Evolutionary conservation across 2,797 vertebrate genomes (phyloP).

Genomic region (Thunnus albacares): DNA sequence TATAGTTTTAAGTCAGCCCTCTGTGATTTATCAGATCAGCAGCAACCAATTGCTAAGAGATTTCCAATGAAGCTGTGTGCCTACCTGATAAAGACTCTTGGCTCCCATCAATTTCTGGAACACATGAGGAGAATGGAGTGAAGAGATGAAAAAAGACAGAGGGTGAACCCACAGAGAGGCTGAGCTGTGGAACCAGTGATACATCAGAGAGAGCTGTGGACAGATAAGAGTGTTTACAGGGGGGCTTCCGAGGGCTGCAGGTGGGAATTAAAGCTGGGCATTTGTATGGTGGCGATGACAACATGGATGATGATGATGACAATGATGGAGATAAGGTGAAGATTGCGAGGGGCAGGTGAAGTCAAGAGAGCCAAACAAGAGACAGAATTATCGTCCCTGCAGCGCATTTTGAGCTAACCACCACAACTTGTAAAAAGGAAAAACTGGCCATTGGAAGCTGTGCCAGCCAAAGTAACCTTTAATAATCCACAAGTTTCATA

Average conservation of each 20-base stretch:
- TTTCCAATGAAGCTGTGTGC: neutral
- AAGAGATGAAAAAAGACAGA: conserved; percentile 6
- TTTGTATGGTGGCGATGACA: neutral
- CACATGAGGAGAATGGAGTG: neutral
- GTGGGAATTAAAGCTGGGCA: neutral
- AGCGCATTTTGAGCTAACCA: too few relatives aligned
- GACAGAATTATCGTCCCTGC: too few relatives aligned
- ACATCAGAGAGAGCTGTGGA: conserved; percentile 6
- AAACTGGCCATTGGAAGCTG: too few relatives aligned
- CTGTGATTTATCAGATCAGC: neutral
- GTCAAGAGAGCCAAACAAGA: too few relatives aligned
- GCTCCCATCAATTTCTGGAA: conserved; percentile 6
- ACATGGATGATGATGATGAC: neutral
- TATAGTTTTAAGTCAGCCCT: neutral
- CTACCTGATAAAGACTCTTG: neutral
- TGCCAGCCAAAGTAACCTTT: too few relatives aligned
- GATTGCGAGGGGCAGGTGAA: neutral
- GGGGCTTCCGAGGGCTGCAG: neutral
- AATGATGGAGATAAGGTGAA: neutral
- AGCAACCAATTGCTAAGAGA: neutral
- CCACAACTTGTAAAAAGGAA: too few relatives aligned
- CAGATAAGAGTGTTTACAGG: neutral
- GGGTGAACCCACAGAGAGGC: neutral
- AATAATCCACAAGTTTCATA: too few relatives aligned
- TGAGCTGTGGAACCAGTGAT: neutral